Conservation (phyloP, 1,140 invertebrate genomes). For the Bombus sibiricus region DNA sequence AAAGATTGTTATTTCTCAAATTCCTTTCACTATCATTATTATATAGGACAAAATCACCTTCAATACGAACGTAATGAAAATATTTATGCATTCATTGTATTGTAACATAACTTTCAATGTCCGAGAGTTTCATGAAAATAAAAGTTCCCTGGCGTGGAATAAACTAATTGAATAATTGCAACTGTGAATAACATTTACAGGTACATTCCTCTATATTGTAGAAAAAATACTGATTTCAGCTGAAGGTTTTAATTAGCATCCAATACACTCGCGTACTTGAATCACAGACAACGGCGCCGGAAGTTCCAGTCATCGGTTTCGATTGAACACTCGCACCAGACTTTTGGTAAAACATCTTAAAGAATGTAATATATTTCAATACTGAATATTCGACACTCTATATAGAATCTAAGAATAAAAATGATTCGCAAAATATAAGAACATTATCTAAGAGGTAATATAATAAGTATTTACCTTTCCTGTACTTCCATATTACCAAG, state of each 20-base stretch:
- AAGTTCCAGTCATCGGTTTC: slow-evolving; percentile 24
- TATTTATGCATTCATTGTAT: not conserved
- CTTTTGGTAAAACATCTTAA: slow-evolving; percentile 38
- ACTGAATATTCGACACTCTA: slow-evolving; percentile 31
- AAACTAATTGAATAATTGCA: slow-evolving; percentile 40
- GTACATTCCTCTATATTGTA: slow-evolving; percentile 37
- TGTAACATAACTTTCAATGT: slow-evolving; percentile 14
- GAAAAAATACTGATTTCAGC: slow-evolving; percentile 43
- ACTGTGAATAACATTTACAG: slow-evolving; percentile 39
- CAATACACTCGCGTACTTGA: slow-evolving; percentile 30
- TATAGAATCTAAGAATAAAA: slow-evolving; percentile 11
- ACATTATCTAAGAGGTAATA: not conserved
- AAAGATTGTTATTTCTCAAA: not conserved
- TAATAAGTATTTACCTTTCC: slow-evolving; percentile 1
- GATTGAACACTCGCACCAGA: slow-evolving; percentile 34
- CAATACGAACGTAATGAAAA: not conserved
- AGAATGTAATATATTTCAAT: slow-evolving; percentile 37
- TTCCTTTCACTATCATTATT: not conserved
- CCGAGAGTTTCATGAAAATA: not conserved
- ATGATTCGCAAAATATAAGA: slow-evolving; percentile 28
- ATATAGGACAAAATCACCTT: not conserved
- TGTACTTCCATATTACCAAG: slow-evolving; percentile 2
- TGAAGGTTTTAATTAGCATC: slow-evolving; percentile 37
- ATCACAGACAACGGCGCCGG: slow-evolving; percentile 48
- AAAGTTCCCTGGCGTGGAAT: not conserved